Percentiles rank a stretch among this genome's conserved stretches.
Conservation (phyloP, 2,888 invertebrate genomes). For the Chymomyza caudatula region DNA sequence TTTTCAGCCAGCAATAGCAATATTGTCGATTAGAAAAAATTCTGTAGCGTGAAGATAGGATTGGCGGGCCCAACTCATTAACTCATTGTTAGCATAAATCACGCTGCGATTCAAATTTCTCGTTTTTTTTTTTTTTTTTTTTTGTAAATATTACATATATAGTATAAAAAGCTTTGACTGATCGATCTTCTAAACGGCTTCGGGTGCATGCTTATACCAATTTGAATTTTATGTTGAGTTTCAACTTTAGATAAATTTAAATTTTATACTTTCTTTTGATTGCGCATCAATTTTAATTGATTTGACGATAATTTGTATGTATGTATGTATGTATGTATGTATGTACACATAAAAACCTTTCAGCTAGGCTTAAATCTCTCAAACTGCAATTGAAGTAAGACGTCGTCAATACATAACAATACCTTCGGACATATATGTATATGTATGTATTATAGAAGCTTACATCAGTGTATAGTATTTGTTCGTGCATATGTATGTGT, state of each 20-base stretch:
- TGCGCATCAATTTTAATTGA: slow-evolving; percentile 4
- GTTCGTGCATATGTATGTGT: background rate
- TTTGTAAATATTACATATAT: too few species aligned
- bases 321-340: slow-evolving; percentile 17
- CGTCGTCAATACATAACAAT: background rate
- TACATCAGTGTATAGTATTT: background rate
- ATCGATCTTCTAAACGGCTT: slow-evolving; percentile 75
- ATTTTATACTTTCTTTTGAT: slow-evolving; percentile 1
- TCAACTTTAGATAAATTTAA: slow-evolving; percentile 15
- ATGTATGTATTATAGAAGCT: background rate
- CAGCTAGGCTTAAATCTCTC: background rate
- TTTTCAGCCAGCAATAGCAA: background rate
- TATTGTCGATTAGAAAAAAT: background rate
- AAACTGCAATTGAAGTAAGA: background rate
- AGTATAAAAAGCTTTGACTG: slow-evolving; percentile 61
- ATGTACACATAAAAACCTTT: slow-evolving; percentile 4
- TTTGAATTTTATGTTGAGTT: slow-evolving; percentile 27
- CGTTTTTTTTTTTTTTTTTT: too few species aligned
- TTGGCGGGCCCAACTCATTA: background rate
- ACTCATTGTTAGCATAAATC: background rate
- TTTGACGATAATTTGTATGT: slow-evolving; percentile 2
- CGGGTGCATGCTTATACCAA: slow-evolving; percentile 74
- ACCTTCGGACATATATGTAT: background rate
- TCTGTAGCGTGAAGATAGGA: background rate
- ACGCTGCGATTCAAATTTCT: background rate